A percentile compares a stretch with the other conserved stretches of the same genome.
These are phyloP conservation scores for Ispidina lecontei DNA, from an alignment of 2,797 vertebrate genomes.

Conservation along the genomic window DNA sequence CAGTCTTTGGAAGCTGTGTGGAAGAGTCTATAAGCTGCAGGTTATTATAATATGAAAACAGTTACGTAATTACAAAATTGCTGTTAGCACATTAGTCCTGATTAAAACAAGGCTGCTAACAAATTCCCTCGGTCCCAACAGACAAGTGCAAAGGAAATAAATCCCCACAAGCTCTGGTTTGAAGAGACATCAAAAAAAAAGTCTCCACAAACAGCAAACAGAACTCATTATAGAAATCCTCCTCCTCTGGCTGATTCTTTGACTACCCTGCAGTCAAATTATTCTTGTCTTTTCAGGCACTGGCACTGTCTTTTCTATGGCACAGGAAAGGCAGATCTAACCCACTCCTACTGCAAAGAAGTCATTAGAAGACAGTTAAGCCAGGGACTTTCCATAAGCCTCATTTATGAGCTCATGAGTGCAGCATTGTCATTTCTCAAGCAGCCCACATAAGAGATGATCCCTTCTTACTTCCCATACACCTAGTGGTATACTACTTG, in stretches of 20 bases:
- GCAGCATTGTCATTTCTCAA: not conserved
- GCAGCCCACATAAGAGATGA: not conserved
- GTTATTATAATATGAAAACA: conserved; percentile 35
- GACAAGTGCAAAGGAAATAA: conserved; percentile 27
- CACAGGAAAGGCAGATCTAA: not conserved
- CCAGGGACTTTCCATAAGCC: not conserved
- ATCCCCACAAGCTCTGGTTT: not conserved
- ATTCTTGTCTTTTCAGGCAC: not conserved
- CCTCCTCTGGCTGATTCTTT: not conserved
- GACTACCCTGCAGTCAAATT: not conserved
- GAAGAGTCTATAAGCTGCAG: not conserved
- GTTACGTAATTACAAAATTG: conserved; percentile 16
- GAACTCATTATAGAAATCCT: not conserved
- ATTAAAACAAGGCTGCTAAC: conserved; percentile 49
- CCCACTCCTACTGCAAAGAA: not conserved
- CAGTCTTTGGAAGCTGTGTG: not conserved
- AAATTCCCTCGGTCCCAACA: conserved; percentile 30
- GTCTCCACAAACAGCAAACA: conserved; percentile 11
- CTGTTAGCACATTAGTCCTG: conserved; percentile 18
- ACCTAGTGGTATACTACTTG: not conserved
- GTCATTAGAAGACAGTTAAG: not conserved
- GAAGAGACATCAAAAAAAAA: not conserved
- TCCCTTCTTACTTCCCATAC: not conserved
- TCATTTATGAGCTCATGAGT: not conserved
- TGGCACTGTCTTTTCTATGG: not conserved